phyloP scores from a whole-genome alignment of 2,113 vertebrate genomes.

The Rhinolophus ferrumequinum region DNA sequence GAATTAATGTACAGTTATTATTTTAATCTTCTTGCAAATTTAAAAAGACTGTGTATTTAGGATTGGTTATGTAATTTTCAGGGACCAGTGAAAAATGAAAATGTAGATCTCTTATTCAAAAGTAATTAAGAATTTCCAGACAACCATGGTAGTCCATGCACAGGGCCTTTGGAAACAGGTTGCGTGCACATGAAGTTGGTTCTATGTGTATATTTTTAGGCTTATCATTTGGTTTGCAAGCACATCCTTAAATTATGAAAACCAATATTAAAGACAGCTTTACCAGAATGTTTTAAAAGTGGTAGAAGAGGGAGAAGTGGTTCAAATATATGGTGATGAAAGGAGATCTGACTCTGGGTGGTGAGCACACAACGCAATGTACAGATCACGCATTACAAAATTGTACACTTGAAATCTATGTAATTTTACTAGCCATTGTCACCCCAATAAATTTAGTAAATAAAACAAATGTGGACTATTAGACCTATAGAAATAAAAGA shows the following conservation, averaged over 20 bases:
- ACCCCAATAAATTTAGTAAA: no score
- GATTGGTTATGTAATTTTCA: neutral
- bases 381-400: no score
- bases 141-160: accelerated
- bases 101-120: neutral
- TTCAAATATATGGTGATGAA: no score
- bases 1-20: neutral
- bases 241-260: neutral
- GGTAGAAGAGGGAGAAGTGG: no score
- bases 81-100: neutral
- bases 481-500: neutral
- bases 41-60: neutral
- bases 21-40: conserved; percentile 22
- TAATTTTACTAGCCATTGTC: no score
- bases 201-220: neutral
- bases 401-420: no score
- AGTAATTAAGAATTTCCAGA: neutral
- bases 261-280: neutral
- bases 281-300: neutral
- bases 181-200: neutral
- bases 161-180: neutral
- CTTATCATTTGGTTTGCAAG: neutral
- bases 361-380: no score
- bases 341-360: no score
- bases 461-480: neutral